phyloP scores from a whole-genome alignment of 2,113 vertebrate species.

The Orycteropus afer region DNA sequence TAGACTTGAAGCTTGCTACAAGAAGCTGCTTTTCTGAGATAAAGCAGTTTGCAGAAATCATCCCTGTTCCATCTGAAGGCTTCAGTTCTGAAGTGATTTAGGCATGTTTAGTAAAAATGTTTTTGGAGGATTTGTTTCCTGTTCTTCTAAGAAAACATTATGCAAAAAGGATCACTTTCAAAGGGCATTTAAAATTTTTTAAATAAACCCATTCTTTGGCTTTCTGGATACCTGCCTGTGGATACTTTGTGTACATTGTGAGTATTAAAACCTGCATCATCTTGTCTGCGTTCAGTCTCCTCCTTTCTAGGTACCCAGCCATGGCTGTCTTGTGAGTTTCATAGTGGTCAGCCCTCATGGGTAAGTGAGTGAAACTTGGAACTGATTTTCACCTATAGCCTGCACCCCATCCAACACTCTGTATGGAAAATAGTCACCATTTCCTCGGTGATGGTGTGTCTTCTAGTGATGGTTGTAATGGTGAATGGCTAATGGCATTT shows the following conservation, averaged over 20 bases:
- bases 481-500: constrained; percentile 61
- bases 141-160: constrained; percentile 28
- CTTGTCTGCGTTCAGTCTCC: constrained; percentile 25
- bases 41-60: neutral
- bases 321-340: constrained; percentile 70
- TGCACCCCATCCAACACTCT: constrained; percentile 73
- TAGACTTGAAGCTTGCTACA: neutral
- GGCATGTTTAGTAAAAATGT: constrained; percentile 50
- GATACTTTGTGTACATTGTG: constrained; percentile 88
- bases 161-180: constrained; percentile 72
- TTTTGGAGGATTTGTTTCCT: constrained; percentile 31
- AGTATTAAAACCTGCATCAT: constrained; percentile 82
- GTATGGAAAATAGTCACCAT: constrained; percentile 62
- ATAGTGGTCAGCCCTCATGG: neutral
- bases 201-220: constrained; percentile 84
- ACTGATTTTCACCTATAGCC: constrained; percentile 67
- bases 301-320: neutral
- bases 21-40: constrained; percentile 34
- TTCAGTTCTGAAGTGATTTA: constrained; percentile 48
- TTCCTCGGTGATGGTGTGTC: constrained; percentile 62
- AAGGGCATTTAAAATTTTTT: constrained; percentile 85
- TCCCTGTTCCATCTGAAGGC: constrained; percentile 19
- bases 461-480: constrained; percentile 72
- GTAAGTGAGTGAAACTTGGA: neutral
- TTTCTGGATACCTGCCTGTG: constrained; percentile 81